A percentile compares a stretch with the other conserved stretches of the same genome.
Evolutionary conservation across 2,888 invertebrate genomes (phyloP).

Genomic region (Resseliella maxima): DNA sequence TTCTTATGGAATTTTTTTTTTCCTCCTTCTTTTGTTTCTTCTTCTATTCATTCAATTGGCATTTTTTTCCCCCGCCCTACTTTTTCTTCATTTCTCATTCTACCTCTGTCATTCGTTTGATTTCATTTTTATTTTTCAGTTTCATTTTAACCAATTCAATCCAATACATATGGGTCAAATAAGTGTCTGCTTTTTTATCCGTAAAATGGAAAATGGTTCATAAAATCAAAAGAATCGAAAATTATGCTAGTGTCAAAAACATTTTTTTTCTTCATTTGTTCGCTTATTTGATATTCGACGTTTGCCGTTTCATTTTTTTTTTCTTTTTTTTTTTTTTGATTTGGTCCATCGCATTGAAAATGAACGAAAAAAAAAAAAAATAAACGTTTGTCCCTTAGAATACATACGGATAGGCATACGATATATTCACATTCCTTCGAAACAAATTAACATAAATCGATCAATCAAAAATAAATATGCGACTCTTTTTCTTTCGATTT

Average conservation of each 20-base stretch:
- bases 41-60: too few relatives aligned
- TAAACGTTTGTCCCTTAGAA: too few relatives aligned
- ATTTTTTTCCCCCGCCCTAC: too few relatives aligned
- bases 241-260: neutral
- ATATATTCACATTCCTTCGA: neutral
- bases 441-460: slow-evolving; percentile 9
- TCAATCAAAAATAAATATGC: slow-evolving; percentile 27
- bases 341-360: too few relatives aligned
- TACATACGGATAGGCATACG: neutral
- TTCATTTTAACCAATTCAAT: slow-evolving; percentile 10
- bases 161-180: neutral
- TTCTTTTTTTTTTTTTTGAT: too few relatives aligned
- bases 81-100: too few relatives aligned
- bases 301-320: neutral
- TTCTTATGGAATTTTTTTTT: neutral
- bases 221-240: slow-evolving; percentile 16
- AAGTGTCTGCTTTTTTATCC: neutral
- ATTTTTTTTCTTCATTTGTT: neutral
- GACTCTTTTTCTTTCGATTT: slow-evolving; percentile 1
- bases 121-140: neutral
- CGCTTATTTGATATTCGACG: neutral
- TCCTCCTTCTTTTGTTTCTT: neutral
- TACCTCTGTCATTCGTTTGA: neutral
- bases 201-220: slow-evolving; percentile 34
- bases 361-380: too few relatives aligned